These are phyloP conservation scores for Pedionomus torquatus DNA, from an alignment of 2,113 vertebrate genomes.

Conservation along the genomic window DNA sequence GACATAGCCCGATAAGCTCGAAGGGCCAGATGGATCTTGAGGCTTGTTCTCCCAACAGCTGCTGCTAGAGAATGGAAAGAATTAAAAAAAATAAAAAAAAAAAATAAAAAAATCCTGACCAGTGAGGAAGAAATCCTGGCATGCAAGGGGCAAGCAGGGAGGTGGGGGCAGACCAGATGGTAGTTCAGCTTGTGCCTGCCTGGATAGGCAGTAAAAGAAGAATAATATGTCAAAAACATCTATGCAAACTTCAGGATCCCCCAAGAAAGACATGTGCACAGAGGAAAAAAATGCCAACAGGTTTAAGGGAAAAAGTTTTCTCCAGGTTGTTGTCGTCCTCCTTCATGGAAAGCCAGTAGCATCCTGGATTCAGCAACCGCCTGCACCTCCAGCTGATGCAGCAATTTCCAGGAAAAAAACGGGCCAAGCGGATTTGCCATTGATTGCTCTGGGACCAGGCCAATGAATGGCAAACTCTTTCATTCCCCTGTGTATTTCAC, in stretches of 20 bases:
- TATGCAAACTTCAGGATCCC: not conserved
- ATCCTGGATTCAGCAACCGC: not conserved
- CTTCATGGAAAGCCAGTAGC: not conserved
- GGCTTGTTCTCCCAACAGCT: constrained; percentile 60
- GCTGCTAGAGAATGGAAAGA: constrained; percentile 24
- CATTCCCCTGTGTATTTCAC: not conserved
- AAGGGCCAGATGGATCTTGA: constrained; percentile 35
- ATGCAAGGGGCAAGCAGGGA: not conserved
- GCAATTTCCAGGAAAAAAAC: not conserved
- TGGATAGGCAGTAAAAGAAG: not conserved
- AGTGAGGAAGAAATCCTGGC: not conserved
- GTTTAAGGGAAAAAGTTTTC: not conserved
- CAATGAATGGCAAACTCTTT: not conserved
- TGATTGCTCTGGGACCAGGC: not conserved
- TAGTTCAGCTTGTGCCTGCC: not conserved
- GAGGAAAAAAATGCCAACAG: not conserved
- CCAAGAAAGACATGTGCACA: not conserved
- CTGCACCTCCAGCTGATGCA: not conserved
- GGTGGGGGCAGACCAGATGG: constrained; percentile 29
- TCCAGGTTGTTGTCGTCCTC: not conserved
- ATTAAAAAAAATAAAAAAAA: not conserved
- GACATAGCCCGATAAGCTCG: not conserved
- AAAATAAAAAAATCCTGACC: not conserved
- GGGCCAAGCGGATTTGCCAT: not conserved
- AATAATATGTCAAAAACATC: not conserved